Evolutionary conservation across 2,113 vertebrate species (phyloP).

Genomic region (Galemys pyrenaicus): DNA sequence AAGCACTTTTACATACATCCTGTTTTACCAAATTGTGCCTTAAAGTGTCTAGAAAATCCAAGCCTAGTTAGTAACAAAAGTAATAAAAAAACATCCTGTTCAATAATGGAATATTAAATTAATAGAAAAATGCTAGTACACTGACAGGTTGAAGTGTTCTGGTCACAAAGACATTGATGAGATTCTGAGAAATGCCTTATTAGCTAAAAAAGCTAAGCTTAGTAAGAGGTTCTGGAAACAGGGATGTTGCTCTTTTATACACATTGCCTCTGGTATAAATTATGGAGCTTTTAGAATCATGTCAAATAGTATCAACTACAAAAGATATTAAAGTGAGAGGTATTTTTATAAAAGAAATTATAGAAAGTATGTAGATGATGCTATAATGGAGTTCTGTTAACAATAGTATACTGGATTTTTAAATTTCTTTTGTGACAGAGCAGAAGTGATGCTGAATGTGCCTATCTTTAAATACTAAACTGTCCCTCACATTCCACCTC

Average conservation of each 20-base stretch:
- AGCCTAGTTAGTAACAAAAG: slow-evolving; percentile 7
- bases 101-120: background rate
- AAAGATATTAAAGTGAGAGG: slow-evolving; percentile 64
- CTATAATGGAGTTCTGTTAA: background rate
- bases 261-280: slow-evolving; percentile 58
- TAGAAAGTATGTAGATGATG: background rate
- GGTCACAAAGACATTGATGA: background rate
- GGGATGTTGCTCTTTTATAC: slow-evolving; percentile 44
- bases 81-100: slow-evolving; percentile 13
- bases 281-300: slow-evolving; percentile 53
- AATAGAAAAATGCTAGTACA: background rate
- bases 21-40: slow-evolving; percentile 30
- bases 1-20: slow-evolving; percentile 38
- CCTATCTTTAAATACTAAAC: background rate
- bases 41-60: slow-evolving; percentile 31
- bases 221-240: background rate
- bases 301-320: slow-evolving; percentile 48
- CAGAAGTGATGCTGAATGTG: background rate
- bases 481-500: background rate
- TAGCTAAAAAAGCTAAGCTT: background rate
- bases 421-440: background rate
- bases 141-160: background rate
- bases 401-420: background rate
- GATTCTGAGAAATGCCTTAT: background rate
- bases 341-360: background rate